Percentiles rank a stretch among this genome's conserved stretches.
These are phyloP conservation scores for Camponotus floridanus DNA, from an alignment of 1,140 invertebrate genomes.

Conservation along the genomic window DNA sequence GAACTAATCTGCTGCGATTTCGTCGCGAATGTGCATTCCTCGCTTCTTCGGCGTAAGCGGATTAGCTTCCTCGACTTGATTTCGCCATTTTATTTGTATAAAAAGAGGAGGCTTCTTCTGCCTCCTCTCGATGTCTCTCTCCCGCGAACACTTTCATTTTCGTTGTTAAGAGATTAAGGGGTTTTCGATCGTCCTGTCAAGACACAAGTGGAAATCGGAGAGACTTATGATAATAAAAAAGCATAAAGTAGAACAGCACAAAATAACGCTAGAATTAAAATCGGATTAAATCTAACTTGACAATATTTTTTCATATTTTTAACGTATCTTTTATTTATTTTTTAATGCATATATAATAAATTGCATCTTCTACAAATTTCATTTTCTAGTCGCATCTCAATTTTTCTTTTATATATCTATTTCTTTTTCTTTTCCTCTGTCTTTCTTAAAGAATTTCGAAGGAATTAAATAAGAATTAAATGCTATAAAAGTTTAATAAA, in stretches of 20 bases:
- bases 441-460: slow-evolving; percentile 4
- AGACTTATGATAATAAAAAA: slow-evolving; percentile 60
- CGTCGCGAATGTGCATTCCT: slow-evolving; percentile 42
- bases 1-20: slow-evolving; percentile 40
- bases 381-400: slow-evolving; percentile 30
- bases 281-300: slow-evolving; percentile 11
- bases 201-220: slow-evolving; percentile 24
- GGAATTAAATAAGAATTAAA: slow-evolving; percentile 37
- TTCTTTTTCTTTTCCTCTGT: background rate
- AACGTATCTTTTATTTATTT: background rate
- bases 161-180: slow-evolving; percentile 58
- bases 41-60: slow-evolving; percentile 73
- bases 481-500: slow-evolving; percentile 32
- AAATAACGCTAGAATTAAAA: slow-evolving; percentile 30
- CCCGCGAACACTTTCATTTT: slow-evolving; percentile 14
- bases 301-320: background rate
- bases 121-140: slow-evolving; percentile 27
- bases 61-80: slow-evolving; percentile 75
- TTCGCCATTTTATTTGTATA: slow-evolving; percentile 73
- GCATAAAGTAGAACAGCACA: slow-evolving; percentile 5
- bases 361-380: background rate
- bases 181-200: slow-evolving; percentile 3
- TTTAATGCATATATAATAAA: slow-evolving; percentile 9
- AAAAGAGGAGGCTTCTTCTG: slow-evolving; percentile 29
- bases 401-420: background rate